These are phyloP conservation scores for Isaurus tuberculatus DNA, from an alignment of 92 coral and sea anemone species.

Conservation along the genomic window DNA sequence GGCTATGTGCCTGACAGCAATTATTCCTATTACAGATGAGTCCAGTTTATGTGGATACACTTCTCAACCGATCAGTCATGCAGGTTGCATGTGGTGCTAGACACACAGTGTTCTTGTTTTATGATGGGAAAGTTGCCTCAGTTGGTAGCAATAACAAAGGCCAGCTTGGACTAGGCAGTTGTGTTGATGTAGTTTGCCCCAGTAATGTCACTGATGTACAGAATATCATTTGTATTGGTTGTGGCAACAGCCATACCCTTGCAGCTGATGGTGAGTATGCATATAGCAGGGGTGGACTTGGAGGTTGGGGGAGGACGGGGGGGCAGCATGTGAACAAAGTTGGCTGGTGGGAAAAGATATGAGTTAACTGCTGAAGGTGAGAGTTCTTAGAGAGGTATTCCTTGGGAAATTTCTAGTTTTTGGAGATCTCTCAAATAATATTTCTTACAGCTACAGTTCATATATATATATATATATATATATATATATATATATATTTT, in stretches of 20 bases:
- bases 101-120: conserved; percentile 87
- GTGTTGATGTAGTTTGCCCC: conserved; percentile 74
- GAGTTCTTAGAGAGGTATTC: too few relatives aligned
- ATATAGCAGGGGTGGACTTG: not conserved
- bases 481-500: too few relatives aligned
- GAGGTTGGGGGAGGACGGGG: too few relatives aligned
- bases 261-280: conserved; percentile 90
- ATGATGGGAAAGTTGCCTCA: conserved; percentile 85
- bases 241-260: conserved; percentile 91
- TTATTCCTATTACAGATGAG: conserved; percentile 54
- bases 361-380: too few relatives aligned
- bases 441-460: too few relatives aligned
- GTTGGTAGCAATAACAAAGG: conserved; percentile 94
- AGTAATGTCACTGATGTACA: conserved; percentile 71
- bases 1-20: too few relatives aligned
- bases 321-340: too few relatives aligned
- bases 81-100: conserved; percentile 99
- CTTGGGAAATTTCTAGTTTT: too few relatives aligned
- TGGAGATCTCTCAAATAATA: too few relatives aligned
- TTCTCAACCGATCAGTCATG: conserved; percentile 75
- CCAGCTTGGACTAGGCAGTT: conserved; percentile 84
- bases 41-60: conserved; percentile 90
- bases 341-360: too few relatives aligned
- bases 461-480: too few relatives aligned
- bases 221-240: conserved; percentile 67